These are phyloP conservation scores for Pygoscelis adeliae DNA, from an alignment of 2,113 vertebrate species.

Conservation along the genomic window DNA sequence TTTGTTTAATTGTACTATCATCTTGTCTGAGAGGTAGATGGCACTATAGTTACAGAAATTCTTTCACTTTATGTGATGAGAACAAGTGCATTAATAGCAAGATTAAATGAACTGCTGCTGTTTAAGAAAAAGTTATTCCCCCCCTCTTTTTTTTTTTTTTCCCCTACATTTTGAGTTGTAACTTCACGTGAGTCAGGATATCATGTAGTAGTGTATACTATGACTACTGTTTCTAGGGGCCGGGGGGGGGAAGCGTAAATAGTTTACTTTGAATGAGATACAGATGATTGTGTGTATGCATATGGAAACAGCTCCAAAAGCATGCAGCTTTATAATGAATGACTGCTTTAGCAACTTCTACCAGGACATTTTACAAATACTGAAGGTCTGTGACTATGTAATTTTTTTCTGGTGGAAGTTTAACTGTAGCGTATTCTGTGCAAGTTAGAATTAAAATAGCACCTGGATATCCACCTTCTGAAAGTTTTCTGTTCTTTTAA, in stretches of 20 bases:
- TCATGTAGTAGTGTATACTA: not conserved
- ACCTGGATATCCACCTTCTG: not conserved
- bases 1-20: not conserved
- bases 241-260: not conserved
- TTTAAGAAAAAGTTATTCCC: not conserved
- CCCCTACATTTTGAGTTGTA: not conserved
- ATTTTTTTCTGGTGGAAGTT: not conserved
- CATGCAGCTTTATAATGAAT: not conserved
- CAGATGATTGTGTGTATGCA: accelerated
- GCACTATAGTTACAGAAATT: not conserved
- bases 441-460: not conserved
- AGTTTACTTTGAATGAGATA: not conserved
- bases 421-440: not conserved
- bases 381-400: not conserved
- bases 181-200: not conserved
- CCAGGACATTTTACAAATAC: not conserved
- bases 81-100: not conserved
- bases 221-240: not conserved
- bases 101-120: not conserved
- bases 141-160: accelerated
- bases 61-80: not conserved
- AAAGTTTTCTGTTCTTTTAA: not conserved
- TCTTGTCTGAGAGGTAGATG: not conserved
- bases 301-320: not conserved
- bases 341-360: not conserved